Conservation (phyloP, 2,888 invertebrate genomes). For the Meandrusa payeni region DNA sequence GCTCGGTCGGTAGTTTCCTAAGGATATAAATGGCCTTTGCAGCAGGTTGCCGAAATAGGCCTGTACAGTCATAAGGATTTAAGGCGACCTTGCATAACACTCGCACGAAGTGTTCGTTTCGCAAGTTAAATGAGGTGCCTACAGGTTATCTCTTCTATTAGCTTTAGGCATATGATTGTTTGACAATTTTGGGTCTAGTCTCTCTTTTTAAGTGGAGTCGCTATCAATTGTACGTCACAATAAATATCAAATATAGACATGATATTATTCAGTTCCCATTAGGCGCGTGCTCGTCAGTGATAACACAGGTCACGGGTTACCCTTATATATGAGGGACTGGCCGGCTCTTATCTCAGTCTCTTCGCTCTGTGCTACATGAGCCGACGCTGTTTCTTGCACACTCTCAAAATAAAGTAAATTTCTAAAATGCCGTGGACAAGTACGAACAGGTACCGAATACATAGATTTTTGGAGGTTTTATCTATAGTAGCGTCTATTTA, state of each 20-base stretch:
- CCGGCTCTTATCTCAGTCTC: constrained; percentile 47
- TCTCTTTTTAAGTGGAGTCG: constrained; percentile 5
- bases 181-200: too few species aligned
- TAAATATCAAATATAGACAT: constrained; percentile 32
- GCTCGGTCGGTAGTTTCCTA: too few species aligned
- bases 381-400: constrained; percentile 65
- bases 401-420: constrained; percentile 69
- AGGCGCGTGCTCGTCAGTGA: constrained; percentile 67
- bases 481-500: too few species aligned
- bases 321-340: constrained; percentile 54
- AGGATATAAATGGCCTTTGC: too few species aligned
- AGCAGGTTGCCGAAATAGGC: too few species aligned
- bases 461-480: too few species aligned
- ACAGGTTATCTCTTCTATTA: too few species aligned
- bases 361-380: constrained; percentile 47
- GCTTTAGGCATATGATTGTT: too few species aligned
- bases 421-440: constrained; percentile 73
- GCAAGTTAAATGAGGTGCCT: too few species aligned
- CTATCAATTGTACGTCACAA: constrained; percentile 14
- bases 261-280: constrained; percentile 39
- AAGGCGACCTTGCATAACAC: too few species aligned
- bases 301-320: constrained; percentile 66
- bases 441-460: constrained; percentile 61
- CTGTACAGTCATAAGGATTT: too few species aligned
- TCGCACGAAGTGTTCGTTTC: too few species aligned